phyloP scores from a whole-genome alignment of 2,888 invertebrate genomes.

The Eupeodes latifasciatus region DNA sequence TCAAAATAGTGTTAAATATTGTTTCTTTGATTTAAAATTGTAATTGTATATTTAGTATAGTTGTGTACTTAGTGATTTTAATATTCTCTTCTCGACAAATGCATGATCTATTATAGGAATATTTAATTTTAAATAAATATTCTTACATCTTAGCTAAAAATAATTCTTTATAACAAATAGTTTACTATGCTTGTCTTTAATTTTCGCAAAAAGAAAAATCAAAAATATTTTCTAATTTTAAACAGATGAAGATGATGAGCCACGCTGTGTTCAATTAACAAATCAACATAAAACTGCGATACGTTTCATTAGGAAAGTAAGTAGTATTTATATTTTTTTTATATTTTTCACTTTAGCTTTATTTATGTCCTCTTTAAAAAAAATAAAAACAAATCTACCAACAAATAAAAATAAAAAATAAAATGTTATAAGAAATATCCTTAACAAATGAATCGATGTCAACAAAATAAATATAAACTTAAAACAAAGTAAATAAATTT shows the following conservation, averaged over 20 bases:
- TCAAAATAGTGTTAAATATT: neutral
- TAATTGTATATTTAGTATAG: neutral
- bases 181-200: constrained; percentile 9
- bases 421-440: constrained; percentile 7
- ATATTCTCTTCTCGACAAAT: neutral
- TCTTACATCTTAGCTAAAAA: neutral
- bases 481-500: neutral
- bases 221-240: constrained; percentile 47
- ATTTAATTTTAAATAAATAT: neutral
- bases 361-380: neutral
- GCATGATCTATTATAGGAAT: constrained; percentile 3
- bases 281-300: constrained; percentile 95
- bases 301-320: constrained; percentile 95
- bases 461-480: neutral
- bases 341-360: constrained; percentile 34
- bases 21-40: neutral
- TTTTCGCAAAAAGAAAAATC: constrained; percentile 28
- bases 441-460: constrained; percentile 42
- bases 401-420: neutral
- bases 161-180: neutral
- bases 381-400: neutral
- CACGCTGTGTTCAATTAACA: constrained; percentile 92
- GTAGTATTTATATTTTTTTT: constrained; percentile 78
- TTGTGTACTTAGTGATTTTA: constrained; percentile 16
- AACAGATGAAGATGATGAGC: constrained; percentile 92